Conservation (phyloP, 2,888 invertebrate species). For the Nymphalis polychloros region DNA sequence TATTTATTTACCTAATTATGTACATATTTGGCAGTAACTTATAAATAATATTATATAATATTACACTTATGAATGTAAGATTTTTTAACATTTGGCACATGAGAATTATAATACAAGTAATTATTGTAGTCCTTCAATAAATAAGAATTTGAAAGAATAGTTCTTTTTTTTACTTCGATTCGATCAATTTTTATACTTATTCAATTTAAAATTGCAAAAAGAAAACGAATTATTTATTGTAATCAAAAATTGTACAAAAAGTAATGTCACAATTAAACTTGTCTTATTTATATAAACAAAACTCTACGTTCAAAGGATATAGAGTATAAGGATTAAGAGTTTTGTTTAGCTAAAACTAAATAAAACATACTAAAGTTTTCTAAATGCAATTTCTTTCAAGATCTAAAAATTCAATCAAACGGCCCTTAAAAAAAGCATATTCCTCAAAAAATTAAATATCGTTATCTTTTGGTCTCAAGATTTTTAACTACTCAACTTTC, state of each 20-base stretch:
- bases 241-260: too few species aligned
- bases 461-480: slow-evolving; percentile 5
- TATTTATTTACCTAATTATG: slow-evolving; percentile 17
- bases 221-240: too few species aligned
- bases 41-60: slow-evolving; percentile 19
- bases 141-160: too few species aligned
- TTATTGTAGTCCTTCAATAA: too few species aligned
- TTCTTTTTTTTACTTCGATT: too few species aligned
- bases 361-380: neutral
- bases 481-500: slow-evolving; percentile 32
- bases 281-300: neutral
- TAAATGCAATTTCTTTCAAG: neutral
- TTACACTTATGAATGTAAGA: slow-evolving; percentile 4
- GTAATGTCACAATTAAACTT: too few species aligned
- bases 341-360: too few species aligned
- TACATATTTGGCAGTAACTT: slow-evolving; percentile 35
- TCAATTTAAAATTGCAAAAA: too few species aligned
- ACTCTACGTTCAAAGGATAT: too few species aligned
- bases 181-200: too few species aligned
- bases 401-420: neutral
- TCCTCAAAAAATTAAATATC: neutral
- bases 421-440: too few species aligned
- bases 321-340: too few species aligned
- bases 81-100: slow-evolving; percentile 24
- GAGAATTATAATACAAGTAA: neutral